Percentiles rank a stretch among this genome's conserved stretches.
phyloP scores from a whole-genome alignment of 2,113 vertebrate species.

The Gobio gobio region DNA sequence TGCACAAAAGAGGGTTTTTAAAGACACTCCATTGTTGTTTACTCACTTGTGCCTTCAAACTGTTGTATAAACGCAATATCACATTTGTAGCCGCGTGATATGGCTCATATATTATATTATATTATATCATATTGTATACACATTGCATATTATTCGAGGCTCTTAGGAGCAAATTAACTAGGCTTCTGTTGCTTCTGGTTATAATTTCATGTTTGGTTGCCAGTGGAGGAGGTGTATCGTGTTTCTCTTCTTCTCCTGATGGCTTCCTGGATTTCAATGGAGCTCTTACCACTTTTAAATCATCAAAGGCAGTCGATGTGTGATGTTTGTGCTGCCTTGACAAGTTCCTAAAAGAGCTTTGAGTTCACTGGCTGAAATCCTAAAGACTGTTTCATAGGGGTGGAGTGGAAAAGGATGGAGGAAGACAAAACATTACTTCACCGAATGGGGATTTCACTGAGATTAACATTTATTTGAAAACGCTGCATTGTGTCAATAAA shows the following conservation, averaged over 20 bases:
- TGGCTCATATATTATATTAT: neutral
- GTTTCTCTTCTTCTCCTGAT: constrained; percentile 18
- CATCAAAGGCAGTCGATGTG: constrained; percentile 46
- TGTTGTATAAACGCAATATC: too few relatives aligned
- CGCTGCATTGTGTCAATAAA: neutral
- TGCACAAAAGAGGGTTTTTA: too few relatives aligned
- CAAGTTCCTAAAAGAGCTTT: constrained; percentile 45
- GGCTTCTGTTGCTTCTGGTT: neutral
- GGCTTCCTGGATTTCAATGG: constrained; percentile 40
- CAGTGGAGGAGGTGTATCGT: neutral
- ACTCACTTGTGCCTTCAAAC: too few relatives aligned
- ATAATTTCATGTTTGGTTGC: constrained; percentile 4
- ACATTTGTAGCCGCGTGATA: too few relatives aligned
- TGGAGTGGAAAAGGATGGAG: neutral
- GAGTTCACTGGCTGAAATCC: constrained; percentile 44
- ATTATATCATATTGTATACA: neutral
- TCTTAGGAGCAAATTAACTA: neutral
- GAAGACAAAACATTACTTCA: constrained; percentile 22
- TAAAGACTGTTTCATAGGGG: constrained; percentile 48
- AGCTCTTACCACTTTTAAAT: constrained; percentile 26
- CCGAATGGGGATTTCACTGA: neutral
- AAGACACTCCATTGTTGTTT: too few relatives aligned
- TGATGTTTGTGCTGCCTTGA: constrained; percentile 45
- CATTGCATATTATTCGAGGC: neutral
- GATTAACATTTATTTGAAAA: neutral